These are phyloP conservation scores for Tringa solitaria DNA, from an alignment of 2,113 vertebrate species.

Conservation along the genomic window DNA sequence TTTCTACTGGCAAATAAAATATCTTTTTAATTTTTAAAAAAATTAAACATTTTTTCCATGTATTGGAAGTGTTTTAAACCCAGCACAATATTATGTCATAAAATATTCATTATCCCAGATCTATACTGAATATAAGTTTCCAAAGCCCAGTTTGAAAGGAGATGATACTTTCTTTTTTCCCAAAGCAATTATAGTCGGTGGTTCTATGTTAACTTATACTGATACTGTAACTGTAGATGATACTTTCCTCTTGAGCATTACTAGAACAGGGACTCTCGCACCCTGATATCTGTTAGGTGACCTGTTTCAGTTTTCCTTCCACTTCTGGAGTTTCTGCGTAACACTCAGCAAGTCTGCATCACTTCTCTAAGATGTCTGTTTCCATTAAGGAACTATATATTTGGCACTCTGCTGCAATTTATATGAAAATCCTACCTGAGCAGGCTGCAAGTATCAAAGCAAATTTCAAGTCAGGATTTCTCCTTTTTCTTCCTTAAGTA, in stretches of 20 bases:
- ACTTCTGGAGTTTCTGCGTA: background rate
- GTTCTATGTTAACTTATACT: background rate
- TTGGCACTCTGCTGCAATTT: background rate
- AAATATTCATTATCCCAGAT: background rate
- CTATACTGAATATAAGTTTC: background rate
- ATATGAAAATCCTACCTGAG: background rate
- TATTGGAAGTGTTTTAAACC: background rate
- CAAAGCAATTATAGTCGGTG: background rate
- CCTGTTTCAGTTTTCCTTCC: background rate
- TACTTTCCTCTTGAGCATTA: background rate
- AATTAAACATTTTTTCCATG: rapidly evolving
- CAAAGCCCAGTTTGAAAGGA: background rate
- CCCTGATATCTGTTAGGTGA: background rate
- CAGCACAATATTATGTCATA: background rate
- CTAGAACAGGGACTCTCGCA: background rate
- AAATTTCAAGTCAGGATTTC: background rate
- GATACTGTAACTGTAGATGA: background rate
- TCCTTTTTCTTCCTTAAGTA: background rate
- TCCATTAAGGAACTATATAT: background rate
- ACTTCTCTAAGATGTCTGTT: background rate
- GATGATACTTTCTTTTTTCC: background rate
- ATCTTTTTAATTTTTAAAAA: background rate
- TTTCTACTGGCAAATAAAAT: background rate
- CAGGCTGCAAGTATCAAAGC: background rate
- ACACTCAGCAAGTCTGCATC: background rate